Evolutionary conservation across 2,888 invertebrate species (phyloP).

Genomic region (Polydesmus complanatus): DNA sequence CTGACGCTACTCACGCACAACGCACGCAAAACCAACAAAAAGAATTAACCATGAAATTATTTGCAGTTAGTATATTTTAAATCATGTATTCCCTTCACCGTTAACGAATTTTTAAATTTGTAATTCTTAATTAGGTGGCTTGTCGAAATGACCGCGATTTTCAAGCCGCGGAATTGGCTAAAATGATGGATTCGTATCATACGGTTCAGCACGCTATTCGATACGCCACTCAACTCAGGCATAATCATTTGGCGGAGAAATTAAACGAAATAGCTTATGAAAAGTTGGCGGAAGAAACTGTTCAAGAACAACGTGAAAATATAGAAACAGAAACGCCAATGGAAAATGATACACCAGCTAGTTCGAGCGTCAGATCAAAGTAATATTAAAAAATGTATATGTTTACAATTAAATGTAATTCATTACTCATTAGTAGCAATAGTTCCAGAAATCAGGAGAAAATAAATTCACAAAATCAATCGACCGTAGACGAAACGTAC

Average conservation of each 20-base stretch:
- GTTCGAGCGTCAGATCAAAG: not conserved
- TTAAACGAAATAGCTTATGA: slow-evolving; percentile 38
- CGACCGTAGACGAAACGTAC: not conserved
- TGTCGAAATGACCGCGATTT: slow-evolving; percentile 70
- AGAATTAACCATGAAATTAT: slow-evolving; percentile 72
- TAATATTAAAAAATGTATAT: not conserved
- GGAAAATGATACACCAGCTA: not conserved
- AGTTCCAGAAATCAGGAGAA: not conserved
- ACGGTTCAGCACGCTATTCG: slow-evolving; percentile 71
- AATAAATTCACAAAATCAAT: not conserved
- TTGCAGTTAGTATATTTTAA: slow-evolving; percentile 47
- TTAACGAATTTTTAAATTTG: slow-evolving; percentile 6
- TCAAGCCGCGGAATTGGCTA: slow-evolving; percentile 72
- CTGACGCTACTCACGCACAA: slow-evolving; percentile 27
- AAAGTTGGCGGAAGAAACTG: slow-evolving; percentile 5
- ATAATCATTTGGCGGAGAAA: slow-evolving; percentile 62
- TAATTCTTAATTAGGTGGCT: slow-evolving; percentile 61
- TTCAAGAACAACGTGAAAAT: not conserved
- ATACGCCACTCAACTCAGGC: slow-evolving; percentile 65
- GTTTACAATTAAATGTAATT: not conserved
- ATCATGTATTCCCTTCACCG: not conserved
- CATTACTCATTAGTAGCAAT: not conserved
- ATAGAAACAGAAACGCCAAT: not conserved
- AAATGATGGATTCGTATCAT: slow-evolving; percentile 60
- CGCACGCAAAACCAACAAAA: slow-evolving; percentile 53